A percentile compares a stretch with the other conserved stretches of the same genome.
These are phyloP conservation scores for Phainopepla nitens DNA, from an alignment of 2,113 vertebrate species.

Conservation along the genomic window DNA sequence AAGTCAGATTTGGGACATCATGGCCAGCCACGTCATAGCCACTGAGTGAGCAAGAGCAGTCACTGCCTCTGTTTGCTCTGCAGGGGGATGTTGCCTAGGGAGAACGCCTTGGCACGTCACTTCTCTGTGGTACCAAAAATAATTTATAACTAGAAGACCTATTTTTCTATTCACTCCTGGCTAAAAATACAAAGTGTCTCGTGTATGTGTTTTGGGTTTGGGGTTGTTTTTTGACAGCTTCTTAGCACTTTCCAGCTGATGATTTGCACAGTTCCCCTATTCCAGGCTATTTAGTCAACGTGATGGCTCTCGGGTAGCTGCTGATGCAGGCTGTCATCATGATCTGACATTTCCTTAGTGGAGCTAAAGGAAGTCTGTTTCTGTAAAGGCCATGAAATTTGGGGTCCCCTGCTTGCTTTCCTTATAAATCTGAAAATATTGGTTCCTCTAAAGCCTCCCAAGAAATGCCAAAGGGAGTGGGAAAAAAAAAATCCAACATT, in stretches of 20 bases:
- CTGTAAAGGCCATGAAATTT: neutral
- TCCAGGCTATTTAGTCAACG: neutral
- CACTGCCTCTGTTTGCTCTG: neutral
- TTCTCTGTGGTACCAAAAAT: neutral
- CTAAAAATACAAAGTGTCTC: neutral
- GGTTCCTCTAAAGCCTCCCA: neutral
- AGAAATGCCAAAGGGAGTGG: neutral
- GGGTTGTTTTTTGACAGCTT: constrained; percentile 15
- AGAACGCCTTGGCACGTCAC: neutral
- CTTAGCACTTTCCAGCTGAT: constrained; percentile 52
- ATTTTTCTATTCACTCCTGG: neutral
- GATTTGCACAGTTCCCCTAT: neutral
- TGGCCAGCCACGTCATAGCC: neutral
- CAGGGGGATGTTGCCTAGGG: neutral
- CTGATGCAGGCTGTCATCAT: neutral
- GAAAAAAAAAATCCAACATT: neutral
- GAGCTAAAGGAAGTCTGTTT: neutral
- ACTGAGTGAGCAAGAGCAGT: neutral
- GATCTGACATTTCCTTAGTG: neutral
- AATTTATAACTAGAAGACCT: neutral
- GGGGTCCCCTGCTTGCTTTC: neutral
- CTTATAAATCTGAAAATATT: neutral
- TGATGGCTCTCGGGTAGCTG: constrained; percentile 4
- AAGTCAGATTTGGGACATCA: neutral
- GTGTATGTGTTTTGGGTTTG: neutral